Evolutionary conservation across 2,888 invertebrate genomes (phyloP), one percentile per base, ranked within the genome.

Genomic region (Pseudococcus viburni): DNA sequence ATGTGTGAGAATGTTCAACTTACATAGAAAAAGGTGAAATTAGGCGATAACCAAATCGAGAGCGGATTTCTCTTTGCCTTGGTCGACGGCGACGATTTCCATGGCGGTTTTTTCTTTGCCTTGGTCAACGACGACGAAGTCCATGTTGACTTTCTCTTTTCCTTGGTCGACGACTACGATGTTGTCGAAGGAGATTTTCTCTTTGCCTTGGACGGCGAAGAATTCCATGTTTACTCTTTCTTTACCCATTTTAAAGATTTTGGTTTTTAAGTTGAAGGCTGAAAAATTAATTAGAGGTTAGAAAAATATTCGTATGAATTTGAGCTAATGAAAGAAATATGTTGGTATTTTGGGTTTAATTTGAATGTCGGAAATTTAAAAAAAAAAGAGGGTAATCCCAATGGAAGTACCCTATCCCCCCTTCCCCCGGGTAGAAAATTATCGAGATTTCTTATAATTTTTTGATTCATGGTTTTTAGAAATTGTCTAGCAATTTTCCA

Each of bases 181-280:
- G 80, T 80, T 80, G n/a, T 80, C 80, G 80, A 80, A 80, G 80
- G 80, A 80, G 19, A 80, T 80, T 80, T 80, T 80, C 19, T 80
- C 80, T 80, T 80, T 80, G 80, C 80, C 80, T 80, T 80, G 80
- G 42, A 80, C 80, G 19, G 80, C 46, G 80, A 80, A 80, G 80
- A 80, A 80, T 42, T 80, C 80, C 80, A 80, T 80, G 80, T 0
- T 26, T 15, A 80, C 80, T 42, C 33, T 42, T 33, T 80, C 80
- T 42, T 80, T 80, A 33, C 80, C 80, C 80, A 80, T 80, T 80
- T 80, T 80, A 80, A 22, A 42, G 39, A 5, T 80, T 80, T 80
- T 80, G 22, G 80, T 42, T 80, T 77, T n/a, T 59, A 59, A 59
- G 7, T 42, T 19, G 42, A n/a, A 80, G 7, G 33, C 80, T 80